A percentile compares a stretch with the other conserved stretches of the same genome.
Evolutionary conservation across 64 coral and sea anemone genomes (phyloP).

Genomic region (Montipora efflorescens): DNA sequence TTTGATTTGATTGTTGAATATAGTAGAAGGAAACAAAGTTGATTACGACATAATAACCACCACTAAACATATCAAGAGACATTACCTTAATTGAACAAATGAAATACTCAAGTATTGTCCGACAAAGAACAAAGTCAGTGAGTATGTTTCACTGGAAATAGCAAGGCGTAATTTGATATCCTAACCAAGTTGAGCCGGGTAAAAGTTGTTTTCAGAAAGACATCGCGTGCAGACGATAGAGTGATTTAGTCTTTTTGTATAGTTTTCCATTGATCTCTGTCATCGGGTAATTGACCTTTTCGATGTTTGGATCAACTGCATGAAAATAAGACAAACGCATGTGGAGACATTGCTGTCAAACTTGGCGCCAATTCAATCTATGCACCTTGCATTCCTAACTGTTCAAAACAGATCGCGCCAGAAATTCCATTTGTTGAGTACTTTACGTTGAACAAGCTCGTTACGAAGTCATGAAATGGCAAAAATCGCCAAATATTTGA

Average conservation of each 20-base stretch:
- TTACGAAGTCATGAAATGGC: neutral
- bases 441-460: neutral
- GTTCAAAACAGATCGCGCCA: neutral
- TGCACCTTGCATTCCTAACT: neutral
- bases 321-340: neutral
- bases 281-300: slow-evolving; percentile 18
- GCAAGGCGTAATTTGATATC: too few species aligned
- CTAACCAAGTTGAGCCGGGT: neutral
- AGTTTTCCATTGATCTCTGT: slow-evolving; percentile 4
- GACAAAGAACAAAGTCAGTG: too few species aligned
- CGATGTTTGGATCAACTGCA: neutral
- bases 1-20: too few species aligned
- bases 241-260: neutral
- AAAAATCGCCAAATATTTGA: neutral
- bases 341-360: neutral
- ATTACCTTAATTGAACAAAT: too few species aligned
- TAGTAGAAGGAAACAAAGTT: too few species aligned
- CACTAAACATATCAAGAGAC: too few species aligned
- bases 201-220: neutral
- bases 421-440: neutral
- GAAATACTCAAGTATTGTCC: too few species aligned
- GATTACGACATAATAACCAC: too few species aligned
- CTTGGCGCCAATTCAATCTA: neutral
- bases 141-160: too few species aligned
- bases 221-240: slow-evolving; percentile 39